Evolutionary conservation across 2,888 invertebrate species (phyloP).

Genomic region (Scaptomyza parva): DNA sequence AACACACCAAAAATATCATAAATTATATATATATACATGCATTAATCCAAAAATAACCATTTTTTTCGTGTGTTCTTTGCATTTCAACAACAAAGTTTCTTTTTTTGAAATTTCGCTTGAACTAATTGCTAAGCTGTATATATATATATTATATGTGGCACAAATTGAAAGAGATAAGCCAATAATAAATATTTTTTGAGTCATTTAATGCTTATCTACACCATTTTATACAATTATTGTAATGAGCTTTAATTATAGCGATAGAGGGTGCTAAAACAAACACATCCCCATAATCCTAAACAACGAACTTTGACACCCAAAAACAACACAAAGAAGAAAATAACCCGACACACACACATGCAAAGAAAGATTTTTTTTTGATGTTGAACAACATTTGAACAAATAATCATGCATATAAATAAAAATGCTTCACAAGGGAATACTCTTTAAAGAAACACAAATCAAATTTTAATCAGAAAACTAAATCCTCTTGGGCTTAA

Average conservation of each 20-base stretch:
- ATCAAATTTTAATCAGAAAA: too few species aligned
- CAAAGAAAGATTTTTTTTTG: conserved; percentile 26
- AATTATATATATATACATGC: not conserved
- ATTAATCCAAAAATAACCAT: not conserved
- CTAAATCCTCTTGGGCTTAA: too few species aligned
- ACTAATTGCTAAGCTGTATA: not conserved
- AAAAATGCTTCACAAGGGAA: conserved; percentile 8
- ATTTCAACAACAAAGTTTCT: not conserved
- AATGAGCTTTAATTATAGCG: conserved; percentile 63
- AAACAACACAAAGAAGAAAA: conserved; percentile 27
- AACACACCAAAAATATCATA: conserved; percentile 7
- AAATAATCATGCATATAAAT: conserved; percentile 11
- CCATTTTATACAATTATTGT: conserved; percentile 46
- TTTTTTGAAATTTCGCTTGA: not conserved
- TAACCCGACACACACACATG: conserved; percentile 4
- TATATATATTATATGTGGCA: conserved; percentile 2
- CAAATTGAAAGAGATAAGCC: conserved; percentile 7
- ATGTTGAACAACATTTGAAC: conserved; percentile 22
- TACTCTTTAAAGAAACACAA: conserved; percentile 32
- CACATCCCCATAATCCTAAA: conserved; percentile 52
- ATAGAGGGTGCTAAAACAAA: conserved; percentile 45
- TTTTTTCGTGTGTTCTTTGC: not conserved
- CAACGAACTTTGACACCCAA: conserved; percentile 64
- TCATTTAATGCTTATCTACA: conserved; percentile 26
- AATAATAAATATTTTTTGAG: not conserved